phyloP scores from a whole-genome alignment of 2,888 invertebrate genomes.

The Adelognathus sp. region DNA sequence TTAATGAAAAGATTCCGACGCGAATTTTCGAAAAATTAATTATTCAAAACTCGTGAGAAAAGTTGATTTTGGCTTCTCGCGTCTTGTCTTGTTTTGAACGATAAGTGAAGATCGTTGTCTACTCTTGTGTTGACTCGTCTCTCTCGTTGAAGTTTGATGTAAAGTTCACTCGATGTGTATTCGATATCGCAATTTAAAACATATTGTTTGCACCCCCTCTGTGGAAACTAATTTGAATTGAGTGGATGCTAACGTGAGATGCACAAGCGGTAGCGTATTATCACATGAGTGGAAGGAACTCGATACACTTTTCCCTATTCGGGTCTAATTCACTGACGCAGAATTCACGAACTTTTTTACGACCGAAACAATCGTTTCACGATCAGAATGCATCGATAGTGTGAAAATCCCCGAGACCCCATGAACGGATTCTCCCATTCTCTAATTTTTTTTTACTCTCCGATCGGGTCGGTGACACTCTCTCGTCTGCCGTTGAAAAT shows the following conservation, averaged over 20 bases:
- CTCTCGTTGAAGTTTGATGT: not conserved
- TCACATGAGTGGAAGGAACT: not conserved
- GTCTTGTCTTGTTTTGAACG: too few relatives aligned
- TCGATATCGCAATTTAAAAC: not conserved
- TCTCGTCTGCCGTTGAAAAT: not conserved
- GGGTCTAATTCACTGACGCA: not conserved
- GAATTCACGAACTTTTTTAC: not conserved
- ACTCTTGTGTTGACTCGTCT: too few relatives aligned
- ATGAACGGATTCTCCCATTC: not conserved
- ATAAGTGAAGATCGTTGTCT: too few relatives aligned
- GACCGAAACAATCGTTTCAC: constrained; percentile 22
- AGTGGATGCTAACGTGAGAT: not conserved
- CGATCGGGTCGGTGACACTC: not conserved
- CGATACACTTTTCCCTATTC: not conserved
- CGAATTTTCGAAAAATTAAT: too few relatives aligned
- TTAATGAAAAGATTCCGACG: too few relatives aligned
- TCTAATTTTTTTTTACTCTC: not conserved
- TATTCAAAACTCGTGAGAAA: too few relatives aligned
- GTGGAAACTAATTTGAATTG: not conserved
- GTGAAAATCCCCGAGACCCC: too few relatives aligned
- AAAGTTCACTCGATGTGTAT: not conserved
- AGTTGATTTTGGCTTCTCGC: too few relatives aligned
- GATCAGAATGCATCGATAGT: not conserved
- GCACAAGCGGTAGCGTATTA: not conserved
- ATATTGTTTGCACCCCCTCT: not conserved